Base-by-base conservation (phyloP, 2,797 vertebrate species). In the Mastacembelus armatus region DNA sequence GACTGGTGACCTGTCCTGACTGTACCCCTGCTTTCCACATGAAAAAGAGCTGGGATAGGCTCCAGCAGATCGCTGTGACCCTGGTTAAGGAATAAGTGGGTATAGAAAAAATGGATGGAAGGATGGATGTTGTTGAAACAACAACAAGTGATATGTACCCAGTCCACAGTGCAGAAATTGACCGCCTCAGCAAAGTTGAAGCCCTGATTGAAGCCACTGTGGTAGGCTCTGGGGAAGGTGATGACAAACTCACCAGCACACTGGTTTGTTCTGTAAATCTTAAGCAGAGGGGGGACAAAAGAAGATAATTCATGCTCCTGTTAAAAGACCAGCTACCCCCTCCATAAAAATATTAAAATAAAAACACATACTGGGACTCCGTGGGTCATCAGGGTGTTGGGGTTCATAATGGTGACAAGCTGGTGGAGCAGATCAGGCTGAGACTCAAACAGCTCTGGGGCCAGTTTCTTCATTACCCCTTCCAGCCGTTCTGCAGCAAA, bases 101-200 rank as follows among this genome's bases (percentile, higher is more conserved):
- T n/a, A n/a, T n/a, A n/a, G n/a, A n/a, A n/a, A n/a, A n/a, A n/a
- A n/a, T n/a, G n/a, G n/a, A n/a, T n/a, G n/a, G n/a, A n/a, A n/a
- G n/a, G n/a, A n/a, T n/a, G n/a, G n/a, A n/a, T n/a, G n/a, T n/a
- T n/a, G n/a, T n/a, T n/a, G n/a, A n/a, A n/a, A n/a, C n/a, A n/a
- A n/a, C n/a, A n/a, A n/a, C n/a, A 40, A 16, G 24, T 0, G 19
- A 35, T 2, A 22, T 93, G 1, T 93, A 99, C 97, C 97, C 97
- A 99, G 45, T 99, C 97, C 48, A 98, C 96, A 0, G 97, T 99
- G 86, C 97, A 99, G 93, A 99, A 99, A 89, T 99, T 99, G 58
- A 99, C 97, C 2, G 97, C 97, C 84, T 99, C 97, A 9, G 97
- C 97, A 47, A 99, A 99, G 93, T 99, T 99, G 77, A 98, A 99